Evolutionary conservation across 2,888 invertebrate genomes (phyloP).

Genomic region (Copidosoma aretas): DNA sequence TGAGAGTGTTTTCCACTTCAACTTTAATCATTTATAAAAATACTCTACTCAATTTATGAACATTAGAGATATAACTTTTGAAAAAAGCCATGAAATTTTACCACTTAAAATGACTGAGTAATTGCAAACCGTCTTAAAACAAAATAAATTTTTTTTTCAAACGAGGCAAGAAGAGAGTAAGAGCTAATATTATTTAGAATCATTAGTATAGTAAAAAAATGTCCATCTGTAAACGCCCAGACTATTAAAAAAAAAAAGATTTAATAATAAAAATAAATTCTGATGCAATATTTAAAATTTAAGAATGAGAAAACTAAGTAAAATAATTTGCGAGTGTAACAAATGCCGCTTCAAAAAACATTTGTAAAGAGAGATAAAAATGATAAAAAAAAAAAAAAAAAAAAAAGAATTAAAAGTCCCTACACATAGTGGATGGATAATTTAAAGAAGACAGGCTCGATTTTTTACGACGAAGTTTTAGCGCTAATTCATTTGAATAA

Average conservation of each 20-base stretch:
- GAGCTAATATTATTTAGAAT: constrained; percentile 21
- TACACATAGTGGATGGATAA: background rate
- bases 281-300: background rate
- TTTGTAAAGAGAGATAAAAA: no score
- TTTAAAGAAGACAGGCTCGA: constrained; percentile 11
- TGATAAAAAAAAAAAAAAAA: constrained; percentile 8
- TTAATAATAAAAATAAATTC: constrained; percentile 1
- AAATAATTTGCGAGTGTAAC: no score
- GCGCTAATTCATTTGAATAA: constrained; percentile 21
- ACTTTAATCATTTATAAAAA: no score
- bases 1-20: constrained; percentile 10
- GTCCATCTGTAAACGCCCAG: no score
- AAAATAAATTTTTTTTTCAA: no score
- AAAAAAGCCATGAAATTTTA: background rate
- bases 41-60: background rate
- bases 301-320: background rate
- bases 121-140: constrained; percentile 26
- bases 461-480: constrained; percentile 24
- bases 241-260: constrained; percentile 7
- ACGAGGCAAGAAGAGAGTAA: constrained; percentile 34
- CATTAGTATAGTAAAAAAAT: constrained; percentile 15
- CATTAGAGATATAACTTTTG: background rate
- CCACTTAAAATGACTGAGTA: constrained; percentile 24
- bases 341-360: no score
- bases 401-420: constrained; percentile 16